These are phyloP conservation scores for Forpus xanthops DNA, from an alignment of 2,797 vertebrate species.

Conservation along the genomic window DNA sequence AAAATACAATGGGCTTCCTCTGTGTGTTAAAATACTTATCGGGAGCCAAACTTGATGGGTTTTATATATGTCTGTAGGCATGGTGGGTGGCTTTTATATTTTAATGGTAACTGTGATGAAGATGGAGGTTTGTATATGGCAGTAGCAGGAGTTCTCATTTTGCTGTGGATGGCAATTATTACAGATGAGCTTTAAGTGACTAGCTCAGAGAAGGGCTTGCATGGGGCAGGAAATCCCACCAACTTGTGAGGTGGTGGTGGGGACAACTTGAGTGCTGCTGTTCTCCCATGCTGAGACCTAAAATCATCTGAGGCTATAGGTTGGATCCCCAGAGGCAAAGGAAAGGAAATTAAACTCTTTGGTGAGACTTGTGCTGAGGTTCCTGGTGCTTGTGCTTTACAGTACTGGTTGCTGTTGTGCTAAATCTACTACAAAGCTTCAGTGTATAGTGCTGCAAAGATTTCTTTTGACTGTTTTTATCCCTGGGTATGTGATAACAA, in stretches of 20 bases:
- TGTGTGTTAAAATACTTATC: background rate
- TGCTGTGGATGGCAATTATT: background rate
- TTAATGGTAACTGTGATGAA: background rate
- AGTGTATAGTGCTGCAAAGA: background rate
- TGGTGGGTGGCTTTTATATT: background rate
- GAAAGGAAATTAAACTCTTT: background rate
- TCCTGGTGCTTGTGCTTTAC: background rate
- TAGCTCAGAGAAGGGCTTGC: background rate
- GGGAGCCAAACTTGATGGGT: background rate
- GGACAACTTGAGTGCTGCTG: background rate
- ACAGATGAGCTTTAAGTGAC: background rate
- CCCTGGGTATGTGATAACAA: background rate
- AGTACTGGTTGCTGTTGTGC: background rate
- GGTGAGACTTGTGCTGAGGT: background rate
- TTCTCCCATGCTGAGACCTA: background rate
- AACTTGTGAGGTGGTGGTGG: background rate
- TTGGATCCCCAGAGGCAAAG: background rate
- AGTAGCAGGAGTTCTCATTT: background rate
- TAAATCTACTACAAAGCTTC: background rate
- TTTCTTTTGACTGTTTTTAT: background rate
- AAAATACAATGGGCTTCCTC: background rate
- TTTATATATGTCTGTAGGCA: background rate
- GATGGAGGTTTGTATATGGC: background rate
- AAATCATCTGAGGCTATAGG: background rate
- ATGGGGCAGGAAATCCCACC: accelerated